Evolutionary conservation across 2,888 invertebrate species (phyloP).

Genomic region (Cryptus viduatorius): DNA sequence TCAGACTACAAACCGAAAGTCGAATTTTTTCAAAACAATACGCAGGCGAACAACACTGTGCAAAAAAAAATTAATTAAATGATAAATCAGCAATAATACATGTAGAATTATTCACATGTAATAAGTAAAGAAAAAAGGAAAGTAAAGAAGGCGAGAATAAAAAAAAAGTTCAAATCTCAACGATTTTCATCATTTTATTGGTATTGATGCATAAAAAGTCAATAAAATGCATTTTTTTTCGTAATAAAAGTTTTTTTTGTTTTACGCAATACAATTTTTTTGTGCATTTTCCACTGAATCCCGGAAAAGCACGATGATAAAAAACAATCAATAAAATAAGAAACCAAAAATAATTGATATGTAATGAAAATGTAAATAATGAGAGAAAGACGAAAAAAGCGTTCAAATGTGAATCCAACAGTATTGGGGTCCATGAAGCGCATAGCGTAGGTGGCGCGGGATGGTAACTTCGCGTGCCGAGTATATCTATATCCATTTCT

Average conservation of each 20-base stretch:
- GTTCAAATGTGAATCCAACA: not conserved
- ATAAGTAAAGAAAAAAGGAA: too few species aligned
- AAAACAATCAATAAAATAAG: too few species aligned
- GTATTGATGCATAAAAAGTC: not conserved
- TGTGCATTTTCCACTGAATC: not conserved
- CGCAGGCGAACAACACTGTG: too few species aligned
- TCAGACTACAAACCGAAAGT: too few species aligned
- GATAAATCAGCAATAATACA: too few species aligned
- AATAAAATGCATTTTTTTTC: not conserved
- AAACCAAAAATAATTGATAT: not conserved
- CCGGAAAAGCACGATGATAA: not conserved
- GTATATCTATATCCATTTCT: conserved; percentile 73
- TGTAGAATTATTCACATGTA: too few species aligned
- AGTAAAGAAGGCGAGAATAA: too few species aligned
- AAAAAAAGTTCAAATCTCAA: too few species aligned
- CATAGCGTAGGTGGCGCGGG: not conserved
- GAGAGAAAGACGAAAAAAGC: not conserved
- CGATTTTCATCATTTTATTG: not conserved
- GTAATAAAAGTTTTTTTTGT: too few species aligned
- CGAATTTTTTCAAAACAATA: too few species aligned
- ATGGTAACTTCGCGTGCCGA: conserved; percentile 45
- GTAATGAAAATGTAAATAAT: not conserved
- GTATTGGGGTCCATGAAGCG: not conserved
- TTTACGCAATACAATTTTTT: too few species aligned
- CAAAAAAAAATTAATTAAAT: too few species aligned